These are phyloP conservation scores for Eilema depressum DNA, from an alignment of 2,888 invertebrate genomes.

Conservation along the genomic window DNA sequence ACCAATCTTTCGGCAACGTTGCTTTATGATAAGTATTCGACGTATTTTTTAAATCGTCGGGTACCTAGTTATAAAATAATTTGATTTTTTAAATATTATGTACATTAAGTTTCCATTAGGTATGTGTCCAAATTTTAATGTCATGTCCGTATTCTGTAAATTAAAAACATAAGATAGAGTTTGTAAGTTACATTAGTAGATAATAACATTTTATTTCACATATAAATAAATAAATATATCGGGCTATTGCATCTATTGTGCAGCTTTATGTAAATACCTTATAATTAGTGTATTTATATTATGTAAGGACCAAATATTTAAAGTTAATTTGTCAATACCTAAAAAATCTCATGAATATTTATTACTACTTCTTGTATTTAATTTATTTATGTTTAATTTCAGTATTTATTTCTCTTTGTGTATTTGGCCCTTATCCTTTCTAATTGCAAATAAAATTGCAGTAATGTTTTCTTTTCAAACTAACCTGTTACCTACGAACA, in stretches of 20 bases:
- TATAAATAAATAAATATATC: background rate
- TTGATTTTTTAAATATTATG: background rate
- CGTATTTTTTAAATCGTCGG: background rate
- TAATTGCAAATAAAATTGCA: conserved; percentile 20
- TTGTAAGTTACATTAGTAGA: background rate
- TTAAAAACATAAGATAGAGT: background rate
- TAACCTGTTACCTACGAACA: conserved; percentile 27
- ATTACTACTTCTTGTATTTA: conserved; percentile 24
- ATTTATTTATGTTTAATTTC: conserved; percentile 26
- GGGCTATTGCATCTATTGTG: conserved; percentile 50
- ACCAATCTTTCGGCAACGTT: background rate
- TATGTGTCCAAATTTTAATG: background rate
- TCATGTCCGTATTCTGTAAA: background rate
- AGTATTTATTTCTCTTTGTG: conserved; percentile 11
- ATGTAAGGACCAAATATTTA: conserved; percentile 15
- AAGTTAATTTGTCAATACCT: conserved; percentile 10
- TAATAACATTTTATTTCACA: no score
- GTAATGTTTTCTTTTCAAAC: conserved; percentile 36
- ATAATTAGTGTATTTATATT: conserved; percentile 28
- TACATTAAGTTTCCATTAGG: background rate
- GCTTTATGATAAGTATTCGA: background rate
- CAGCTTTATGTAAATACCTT: conserved; percentile 50
- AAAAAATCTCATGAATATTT: conserved; percentile 16
- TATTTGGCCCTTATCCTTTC: conserved; percentile 16
- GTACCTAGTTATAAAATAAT: background rate